Conservation (phyloP, 2,113 vertebrate genomes). For the Propithecus coquereli region DNA sequence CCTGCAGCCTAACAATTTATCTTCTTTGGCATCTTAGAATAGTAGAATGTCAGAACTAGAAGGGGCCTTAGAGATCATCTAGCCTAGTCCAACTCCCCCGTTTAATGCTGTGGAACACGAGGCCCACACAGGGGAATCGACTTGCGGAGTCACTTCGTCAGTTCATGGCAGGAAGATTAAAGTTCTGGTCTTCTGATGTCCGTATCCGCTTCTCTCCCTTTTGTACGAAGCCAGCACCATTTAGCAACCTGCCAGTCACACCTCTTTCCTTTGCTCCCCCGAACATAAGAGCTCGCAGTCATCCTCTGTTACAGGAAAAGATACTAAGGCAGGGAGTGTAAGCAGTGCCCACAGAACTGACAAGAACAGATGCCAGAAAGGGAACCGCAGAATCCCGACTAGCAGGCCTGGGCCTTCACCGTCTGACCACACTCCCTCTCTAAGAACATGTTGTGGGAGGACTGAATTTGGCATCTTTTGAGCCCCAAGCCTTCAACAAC, state of each 20-base stretch:
- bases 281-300: not conserved
- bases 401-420: constrained; percentile 33
- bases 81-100: not conserved
- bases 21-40: not conserved
- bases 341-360: not conserved
- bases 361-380: constrained; percentile 54
- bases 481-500: constrained; percentile 38
- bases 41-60: not conserved
- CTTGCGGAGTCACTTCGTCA: not conserved
- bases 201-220: rapidly evolving
- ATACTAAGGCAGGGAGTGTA: not conserved
- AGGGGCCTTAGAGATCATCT: not conserved
- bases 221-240: not conserved
- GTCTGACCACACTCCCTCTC: constrained; percentile 69
- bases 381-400: constrained; percentile 58
- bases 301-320: constrained; percentile 2
- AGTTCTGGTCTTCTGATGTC: not conserved
- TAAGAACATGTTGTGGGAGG: constrained; percentile 71
- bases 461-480: constrained; percentile 32
- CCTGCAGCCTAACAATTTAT: not conserved
- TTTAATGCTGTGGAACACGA: not conserved
- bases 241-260: not conserved
- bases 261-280: not conserved
- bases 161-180: not conserved
- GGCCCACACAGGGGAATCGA: not conserved